These are phyloP conservation scores for Zygogramma bicolorata DNA, from an alignment of 2,888 invertebrate genomes.

Conservation along the genomic window DNA sequence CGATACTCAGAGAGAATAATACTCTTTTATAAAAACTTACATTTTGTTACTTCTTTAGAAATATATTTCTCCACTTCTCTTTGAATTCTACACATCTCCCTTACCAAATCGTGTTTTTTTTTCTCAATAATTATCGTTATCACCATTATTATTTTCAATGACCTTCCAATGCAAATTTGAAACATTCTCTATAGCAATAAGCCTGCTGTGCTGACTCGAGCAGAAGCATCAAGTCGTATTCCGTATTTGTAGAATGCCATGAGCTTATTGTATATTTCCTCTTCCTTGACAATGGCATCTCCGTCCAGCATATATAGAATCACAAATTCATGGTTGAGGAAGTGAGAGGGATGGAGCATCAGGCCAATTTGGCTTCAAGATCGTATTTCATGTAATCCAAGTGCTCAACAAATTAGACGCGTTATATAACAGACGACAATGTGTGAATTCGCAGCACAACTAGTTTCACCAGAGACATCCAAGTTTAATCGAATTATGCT, in stretches of 20 bases:
- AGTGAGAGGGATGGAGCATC: neutral
- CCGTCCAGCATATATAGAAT: neutral
- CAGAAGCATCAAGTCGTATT: neutral
- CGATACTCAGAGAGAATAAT: too few species aligned
- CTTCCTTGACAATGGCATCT: neutral
- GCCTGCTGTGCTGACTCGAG: neutral
- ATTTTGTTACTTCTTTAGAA: too few species aligned
- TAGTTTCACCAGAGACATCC: neutral
- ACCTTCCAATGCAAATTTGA: too few species aligned
- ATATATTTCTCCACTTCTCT: too few species aligned
- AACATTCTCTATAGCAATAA: neutral
- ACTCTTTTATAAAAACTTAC: too few species aligned
- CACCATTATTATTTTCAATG: too few species aligned
- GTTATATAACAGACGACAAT: neutral
- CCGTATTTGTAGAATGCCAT: neutral
- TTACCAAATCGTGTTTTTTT: too few species aligned
- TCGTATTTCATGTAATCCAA: conserved; percentile 1
- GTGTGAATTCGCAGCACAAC: neutral
- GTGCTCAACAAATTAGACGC: conserved; percentile 7
- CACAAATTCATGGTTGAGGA: neutral
- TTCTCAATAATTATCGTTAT: too few species aligned
- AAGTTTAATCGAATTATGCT: too few species aligned
- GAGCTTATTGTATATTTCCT: neutral
- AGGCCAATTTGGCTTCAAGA: conserved; percentile 7
- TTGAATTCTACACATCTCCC: too few species aligned